Percentiles rank a stretch among this genome's conserved stretches.
These are phyloP conservation scores for Chamaea fasciata DNA, from an alignment of 2,113 vertebrate genomes.

Conservation along the genomic window DNA sequence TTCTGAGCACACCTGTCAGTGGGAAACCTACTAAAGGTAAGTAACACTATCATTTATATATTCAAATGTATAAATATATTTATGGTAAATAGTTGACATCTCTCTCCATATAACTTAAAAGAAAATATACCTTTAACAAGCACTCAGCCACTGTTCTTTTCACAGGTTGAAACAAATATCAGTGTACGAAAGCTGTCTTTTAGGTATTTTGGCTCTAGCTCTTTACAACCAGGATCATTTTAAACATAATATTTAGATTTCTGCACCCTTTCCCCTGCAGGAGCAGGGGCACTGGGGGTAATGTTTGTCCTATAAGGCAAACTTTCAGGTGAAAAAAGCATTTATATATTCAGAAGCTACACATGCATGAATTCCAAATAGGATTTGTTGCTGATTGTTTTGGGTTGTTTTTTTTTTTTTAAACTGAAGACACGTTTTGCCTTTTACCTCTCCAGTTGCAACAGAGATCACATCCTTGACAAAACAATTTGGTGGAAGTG, in stretches of 20 bases:
- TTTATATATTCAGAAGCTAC: background rate
- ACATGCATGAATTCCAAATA: conserved; percentile 10
- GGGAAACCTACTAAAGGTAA: conserved; percentile 71
- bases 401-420: background rate
- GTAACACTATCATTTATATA: conserved; percentile 77
- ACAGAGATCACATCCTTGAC: background rate
- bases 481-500: background rate
- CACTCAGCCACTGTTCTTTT: conserved; percentile 17
- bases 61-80: conserved; percentile 76
- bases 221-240: conserved; percentile 36
- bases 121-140: conserved; percentile 57
- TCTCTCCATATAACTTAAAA: conserved; percentile 62
- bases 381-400: background rate
- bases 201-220: conserved; percentile 19
- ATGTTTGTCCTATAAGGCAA: conserved; percentile 42
- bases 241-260: conserved; percentile 50
- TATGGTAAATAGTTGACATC: conserved; percentile 69
- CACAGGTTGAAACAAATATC: conserved; percentile 42
- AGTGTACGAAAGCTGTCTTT: conserved; percentile 20
- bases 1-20: conserved; percentile 79
- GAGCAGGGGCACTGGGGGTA: background rate
- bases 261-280: conserved; percentile 32
- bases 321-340: conserved; percentile 12
- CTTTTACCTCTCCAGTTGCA: background rate
- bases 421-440: background rate